Evolutionary conservation across 1,140 invertebrate genomes (phyloP).

Genomic region (Macrotrachela quadricornifera): DNA sequence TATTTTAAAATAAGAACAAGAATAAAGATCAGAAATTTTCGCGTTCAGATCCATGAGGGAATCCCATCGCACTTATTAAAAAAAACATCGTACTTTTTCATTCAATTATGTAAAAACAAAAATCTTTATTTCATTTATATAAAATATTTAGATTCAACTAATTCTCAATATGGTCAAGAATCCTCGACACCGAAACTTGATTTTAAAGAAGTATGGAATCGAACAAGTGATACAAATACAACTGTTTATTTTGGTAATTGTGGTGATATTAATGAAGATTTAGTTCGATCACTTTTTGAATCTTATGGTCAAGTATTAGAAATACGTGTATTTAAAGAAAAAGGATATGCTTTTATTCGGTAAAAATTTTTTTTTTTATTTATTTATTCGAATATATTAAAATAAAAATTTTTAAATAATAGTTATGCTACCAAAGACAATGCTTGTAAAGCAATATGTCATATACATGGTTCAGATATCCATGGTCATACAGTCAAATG

Average conservation of each 20-base stretch:
- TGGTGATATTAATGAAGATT: conserved; percentile 50
- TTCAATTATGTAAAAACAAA: no score
- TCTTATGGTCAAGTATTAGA: conserved; percentile 85
- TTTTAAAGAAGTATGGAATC: conserved; percentile 92
- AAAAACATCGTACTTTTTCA: no score
- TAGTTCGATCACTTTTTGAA: conserved; percentile 85
- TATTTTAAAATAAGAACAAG: no score
- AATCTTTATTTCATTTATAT: no score
- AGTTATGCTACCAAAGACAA: conserved; percentile 92
- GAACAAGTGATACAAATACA: conserved; percentile 90
- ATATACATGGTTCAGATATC: conserved; percentile 84
- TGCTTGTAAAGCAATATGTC: conserved; percentile 87
- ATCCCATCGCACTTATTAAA: no score
- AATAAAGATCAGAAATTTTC: no score
- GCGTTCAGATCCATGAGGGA: no score
- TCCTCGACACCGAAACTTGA: conserved; percentile 36
- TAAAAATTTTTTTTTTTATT: conserved; percentile 23
- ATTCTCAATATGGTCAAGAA: background rate
- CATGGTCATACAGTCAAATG: conserved; percentile 89
- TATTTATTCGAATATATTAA: background rate
- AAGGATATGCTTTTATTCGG: conserved; percentile 93
- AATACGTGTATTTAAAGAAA: conserved; percentile 94
- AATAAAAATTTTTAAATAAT: background rate
- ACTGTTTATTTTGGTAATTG: conserved; percentile 97
- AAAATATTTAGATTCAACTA: no score